Conservation (phyloP, 1,140 invertebrate genomes). For the Brachionus rotundiformis region DNA sequence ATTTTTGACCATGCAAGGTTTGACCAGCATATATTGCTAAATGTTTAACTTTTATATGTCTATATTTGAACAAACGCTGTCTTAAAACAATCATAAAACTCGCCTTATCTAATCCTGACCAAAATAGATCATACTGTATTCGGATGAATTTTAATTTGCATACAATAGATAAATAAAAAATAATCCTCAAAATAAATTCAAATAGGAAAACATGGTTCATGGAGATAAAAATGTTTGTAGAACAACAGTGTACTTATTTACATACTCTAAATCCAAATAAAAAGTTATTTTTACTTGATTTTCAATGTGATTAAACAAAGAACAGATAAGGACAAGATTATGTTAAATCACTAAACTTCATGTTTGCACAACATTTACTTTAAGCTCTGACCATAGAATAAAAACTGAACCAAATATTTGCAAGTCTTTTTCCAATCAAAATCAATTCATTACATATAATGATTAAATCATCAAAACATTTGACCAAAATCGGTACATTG, state of each 20-base stretch:
- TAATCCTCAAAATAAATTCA: neutral
- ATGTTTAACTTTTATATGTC: neutral
- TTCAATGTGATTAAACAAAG: neutral
- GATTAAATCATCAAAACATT: neutral
- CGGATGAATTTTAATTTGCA: neutral
- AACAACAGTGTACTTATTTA: neutral
- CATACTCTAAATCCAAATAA: neutral
- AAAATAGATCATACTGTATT: conserved; percentile 8
- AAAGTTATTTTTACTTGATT: neutral
- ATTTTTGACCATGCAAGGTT: neutral
- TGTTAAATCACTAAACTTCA: conserved; percentile 14
- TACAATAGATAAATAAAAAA: neutral
- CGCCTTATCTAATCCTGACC: conserved; percentile 13
- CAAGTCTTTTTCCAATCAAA: neutral
- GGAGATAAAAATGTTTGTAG: neutral
- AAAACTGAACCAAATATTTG: neutral
- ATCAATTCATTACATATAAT: neutral
- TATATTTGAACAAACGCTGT: neutral
- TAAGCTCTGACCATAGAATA: neutral
- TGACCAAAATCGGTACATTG: neutral
- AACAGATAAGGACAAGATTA: neutral
- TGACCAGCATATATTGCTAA: neutral
- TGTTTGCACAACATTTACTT: neutral
- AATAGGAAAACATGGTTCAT: neutral
- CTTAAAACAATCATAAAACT: neutral